Evolutionary conservation across 2,888 invertebrate genomes (phyloP).

Genomic region (Cybosia mesomella): DNA sequence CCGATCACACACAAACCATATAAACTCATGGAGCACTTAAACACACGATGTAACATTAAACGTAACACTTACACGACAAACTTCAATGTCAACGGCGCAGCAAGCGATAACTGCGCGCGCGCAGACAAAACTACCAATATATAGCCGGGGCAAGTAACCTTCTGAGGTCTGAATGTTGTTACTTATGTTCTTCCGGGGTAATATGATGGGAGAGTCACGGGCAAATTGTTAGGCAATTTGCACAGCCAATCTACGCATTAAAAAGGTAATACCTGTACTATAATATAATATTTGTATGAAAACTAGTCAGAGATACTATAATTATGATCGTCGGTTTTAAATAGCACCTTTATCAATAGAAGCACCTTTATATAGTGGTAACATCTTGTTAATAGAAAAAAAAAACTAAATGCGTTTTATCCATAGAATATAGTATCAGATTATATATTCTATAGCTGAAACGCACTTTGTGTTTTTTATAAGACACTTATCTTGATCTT

Average conservation of each 20-base stretch:
- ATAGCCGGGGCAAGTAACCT: conserved; percentile 76
- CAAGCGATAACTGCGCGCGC: conserved; percentile 73
- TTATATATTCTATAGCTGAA: background rate
- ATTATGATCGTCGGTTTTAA: background rate
- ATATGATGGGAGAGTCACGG: conserved; percentile 40
- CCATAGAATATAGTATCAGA: no score
- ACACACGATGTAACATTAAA: conserved; percentile 42
- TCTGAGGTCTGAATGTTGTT: conserved; percentile 52
- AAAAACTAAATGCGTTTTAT: background rate
- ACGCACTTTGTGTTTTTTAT: no score
- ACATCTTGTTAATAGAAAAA: background rate
- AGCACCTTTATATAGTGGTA: background rate
- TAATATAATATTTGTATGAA: background rate
- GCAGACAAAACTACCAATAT: conserved; percentile 65
- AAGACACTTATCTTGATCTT: background rate
- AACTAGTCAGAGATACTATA: background rate
- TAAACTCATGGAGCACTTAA: conserved; percentile 22
- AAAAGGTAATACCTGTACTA: background rate
- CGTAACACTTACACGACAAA: conserved; percentile 63
- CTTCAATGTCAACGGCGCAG: conserved; percentile 66
- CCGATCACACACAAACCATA: conserved; percentile 22
- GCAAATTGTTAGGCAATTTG: conserved; percentile 37
- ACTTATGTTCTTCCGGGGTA: conserved; percentile 72
- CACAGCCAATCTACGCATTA: background rate
- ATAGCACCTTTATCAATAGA: background rate